Base-by-base conservation (phyloP, 2,113 vertebrate genomes). In the Anguilla japonica region DNA sequence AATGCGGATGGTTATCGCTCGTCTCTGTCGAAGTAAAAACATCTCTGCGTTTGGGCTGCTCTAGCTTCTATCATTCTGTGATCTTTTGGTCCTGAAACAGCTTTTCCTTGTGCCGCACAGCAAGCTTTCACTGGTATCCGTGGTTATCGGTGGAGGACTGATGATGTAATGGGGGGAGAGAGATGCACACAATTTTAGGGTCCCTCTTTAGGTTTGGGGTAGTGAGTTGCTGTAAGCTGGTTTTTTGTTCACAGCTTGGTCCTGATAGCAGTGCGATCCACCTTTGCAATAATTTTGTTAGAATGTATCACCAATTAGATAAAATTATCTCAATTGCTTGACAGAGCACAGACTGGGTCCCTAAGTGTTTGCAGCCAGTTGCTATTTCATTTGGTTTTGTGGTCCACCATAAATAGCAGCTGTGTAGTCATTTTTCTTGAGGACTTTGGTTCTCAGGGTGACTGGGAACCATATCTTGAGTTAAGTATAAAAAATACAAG, bases 1-100 rank as follows among this genome's bases (percentile, higher is more conserved):
- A 63, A 53, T 39, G 63, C 43, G 26, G 53, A 22, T 80, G 60
- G n/a, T 86, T 86, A 82, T 43, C 81, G 11, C 26, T 67, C 41
- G n/a, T 43, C 81, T n/a, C 15, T 82, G 71, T 75, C 11, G 41
- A 67, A 50, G 26, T 22, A n/a, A 56, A 29, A 81, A 41, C 79
- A 81, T 81, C 40, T 43, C 22, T 43, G 16, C 79, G 4, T 16
- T 81, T 34, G 20, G 41, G 39, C 41, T 26, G 18, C 22, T 5
- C 20, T 39, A 22, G 26, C 20, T 20, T 3, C 41, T 22, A 43
- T 82, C 81, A 82, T 82, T 46, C 1, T 1, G 26, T 43, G 43
- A 82, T 82, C 81, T 82, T 13, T 82, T 8, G 41, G 39, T 15
- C 16, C 41, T 41, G 39, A 50, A 82, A 82, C 20, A 18, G 40